Conservation (phyloP, 2,888 invertebrate genomes). For the Oscheius sp. region DNA sequence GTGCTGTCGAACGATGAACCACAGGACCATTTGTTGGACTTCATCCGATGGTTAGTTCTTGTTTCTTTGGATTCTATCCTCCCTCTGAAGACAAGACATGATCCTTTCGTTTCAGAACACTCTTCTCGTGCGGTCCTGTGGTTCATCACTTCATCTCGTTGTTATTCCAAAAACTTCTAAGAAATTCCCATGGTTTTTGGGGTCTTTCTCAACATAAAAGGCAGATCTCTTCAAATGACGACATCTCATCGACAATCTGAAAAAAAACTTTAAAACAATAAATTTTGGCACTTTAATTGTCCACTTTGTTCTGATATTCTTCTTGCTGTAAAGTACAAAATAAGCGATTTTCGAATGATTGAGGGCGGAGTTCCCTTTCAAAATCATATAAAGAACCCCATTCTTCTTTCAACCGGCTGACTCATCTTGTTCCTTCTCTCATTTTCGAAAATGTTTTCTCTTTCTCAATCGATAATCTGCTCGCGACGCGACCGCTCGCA, state of each 20-base stretch:
- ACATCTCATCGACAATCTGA: neutral
- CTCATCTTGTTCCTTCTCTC: neutral
- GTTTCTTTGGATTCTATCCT: neutral
- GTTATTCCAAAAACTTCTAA: neutral
- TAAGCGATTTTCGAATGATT: neutral
- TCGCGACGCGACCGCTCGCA: constrained; percentile 6
- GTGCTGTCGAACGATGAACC: constrained; percentile 1
- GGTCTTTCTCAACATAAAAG: neutral
- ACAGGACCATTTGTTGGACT: constrained; percentile 2
- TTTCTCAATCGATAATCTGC: neutral
- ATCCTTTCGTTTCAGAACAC: neutral
- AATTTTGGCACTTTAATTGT: neutral
- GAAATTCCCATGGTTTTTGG: neutral
- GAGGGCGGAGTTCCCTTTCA: too few relatives aligned
- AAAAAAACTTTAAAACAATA: neutral
- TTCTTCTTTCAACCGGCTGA: neutral
- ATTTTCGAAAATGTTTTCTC: neutral
- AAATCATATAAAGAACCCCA: neutral
- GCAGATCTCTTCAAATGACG: neutral
- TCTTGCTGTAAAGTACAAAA: neutral
- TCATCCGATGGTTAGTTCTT: neutral
- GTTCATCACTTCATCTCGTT: neutral
- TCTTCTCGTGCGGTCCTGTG: constrained; percentile 2
- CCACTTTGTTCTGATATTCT: neutral
- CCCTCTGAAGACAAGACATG: neutral